Evolutionary conservation across 2,888 invertebrate genomes (phyloP), one percentile per base, ranked within the genome.

Genomic region (Gymnosoma rotundatum): DNA sequence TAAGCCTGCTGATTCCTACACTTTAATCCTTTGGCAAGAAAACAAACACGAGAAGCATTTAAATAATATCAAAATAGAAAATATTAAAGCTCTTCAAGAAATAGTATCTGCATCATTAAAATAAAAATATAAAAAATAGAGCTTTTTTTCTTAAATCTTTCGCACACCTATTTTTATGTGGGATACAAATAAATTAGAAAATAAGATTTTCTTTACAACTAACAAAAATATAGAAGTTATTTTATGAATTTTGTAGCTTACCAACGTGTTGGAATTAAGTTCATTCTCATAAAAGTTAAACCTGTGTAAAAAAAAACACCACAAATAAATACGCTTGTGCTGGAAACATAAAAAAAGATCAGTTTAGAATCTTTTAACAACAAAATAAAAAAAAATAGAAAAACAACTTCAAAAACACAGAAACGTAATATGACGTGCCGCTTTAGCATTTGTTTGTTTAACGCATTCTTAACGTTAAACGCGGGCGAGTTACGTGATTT

Each of bases 401-500:
- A 32, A 32, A 7, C 32, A 38, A 60, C 38, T 61, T 52, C 21
- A 54, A 32, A n/a, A 48, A 67, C 56, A 64, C 14, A 38, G 48
- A 38, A 72, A 72, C 76, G 60, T 72, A 78, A 64, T 60, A 56
- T 38, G 54, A 84, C 81, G 81, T 82, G 78, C 75, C 32, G 66
- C 67, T 75, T 64, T 78, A 45, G 72, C 74, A 75, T 61, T 82
- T 76, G 83, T 84, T 83, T 86, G 66, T 83, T 80, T 80, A 83
- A 86, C 86, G 86, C 86, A 86, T 86, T 86, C 84, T 60, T 64
- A 86, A 80, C 80, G 86, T 80, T 86, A 86, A 86, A 83, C 84
- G 82, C 83, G 72, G 75, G 75, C 66, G 74, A 70, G 52, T 75
- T 86, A 86, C 86, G 86, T 86, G 86, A 83, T 83, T 84, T 78